These are phyloP conservation scores for Okapia johnstoni DNA, from an alignment of 2,113 vertebrate genomes.

Conservation along the genomic window DNA sequence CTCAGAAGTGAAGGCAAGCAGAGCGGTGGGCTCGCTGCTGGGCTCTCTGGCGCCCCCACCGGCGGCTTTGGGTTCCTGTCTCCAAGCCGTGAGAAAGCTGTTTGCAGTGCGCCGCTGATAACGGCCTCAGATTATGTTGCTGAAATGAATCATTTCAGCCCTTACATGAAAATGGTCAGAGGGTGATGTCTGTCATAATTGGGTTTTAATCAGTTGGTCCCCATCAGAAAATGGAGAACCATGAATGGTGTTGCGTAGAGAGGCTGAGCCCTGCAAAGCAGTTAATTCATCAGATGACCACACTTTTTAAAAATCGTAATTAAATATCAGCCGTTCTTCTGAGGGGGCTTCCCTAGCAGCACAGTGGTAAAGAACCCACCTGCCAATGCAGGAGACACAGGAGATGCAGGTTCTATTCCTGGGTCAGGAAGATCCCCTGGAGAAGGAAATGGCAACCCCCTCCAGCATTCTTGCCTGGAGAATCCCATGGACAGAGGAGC, in stretches of 20 bases:
- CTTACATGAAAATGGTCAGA: neutral
- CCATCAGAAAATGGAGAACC: neutral
- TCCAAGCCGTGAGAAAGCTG: neutral
- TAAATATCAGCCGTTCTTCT: neutral
- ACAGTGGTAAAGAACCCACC: neutral
- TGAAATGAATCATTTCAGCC: neutral
- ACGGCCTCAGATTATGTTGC: neutral
- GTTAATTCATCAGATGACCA: neutral
- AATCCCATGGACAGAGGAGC: neutral
- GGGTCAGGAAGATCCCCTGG: neutral
- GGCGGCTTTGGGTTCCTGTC: neutral
- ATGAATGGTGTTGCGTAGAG: neutral
- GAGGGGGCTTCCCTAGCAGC: neutral
- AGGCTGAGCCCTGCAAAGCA: neutral
- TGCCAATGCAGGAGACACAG: neutral
- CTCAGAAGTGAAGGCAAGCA: neutral
- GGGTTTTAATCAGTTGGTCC: neutral
- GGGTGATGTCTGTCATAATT: neutral
- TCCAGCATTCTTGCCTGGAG: neutral
- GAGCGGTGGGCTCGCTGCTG: neutral
- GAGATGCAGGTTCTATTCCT: neutral
- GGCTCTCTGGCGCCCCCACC: neutral
- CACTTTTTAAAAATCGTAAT: neutral
- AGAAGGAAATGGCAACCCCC: neutral
- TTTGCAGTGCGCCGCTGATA: neutral